A percentile compares a stretch with the other conserved stretches of the same genome.
phyloP scores from a whole-genome alignment of 1,140 invertebrate genomes.

The Dendrolimus kikuchii region DNA sequence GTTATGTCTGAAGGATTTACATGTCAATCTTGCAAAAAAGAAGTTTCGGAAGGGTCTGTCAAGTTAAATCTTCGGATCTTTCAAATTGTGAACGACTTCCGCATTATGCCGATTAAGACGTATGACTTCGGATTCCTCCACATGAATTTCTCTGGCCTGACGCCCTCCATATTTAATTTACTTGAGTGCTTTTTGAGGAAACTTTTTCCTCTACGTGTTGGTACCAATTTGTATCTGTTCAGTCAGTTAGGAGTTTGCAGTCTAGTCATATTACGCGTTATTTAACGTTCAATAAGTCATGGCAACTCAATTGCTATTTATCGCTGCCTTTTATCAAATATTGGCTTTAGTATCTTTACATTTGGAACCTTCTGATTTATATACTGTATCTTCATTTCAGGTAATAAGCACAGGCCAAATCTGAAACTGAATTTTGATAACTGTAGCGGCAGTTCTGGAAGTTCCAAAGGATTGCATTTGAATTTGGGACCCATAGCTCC shows the following conservation, averaged over 20 bases:
- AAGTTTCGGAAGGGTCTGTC: conserved; percentile 48
- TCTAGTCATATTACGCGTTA: conserved; percentile 24
- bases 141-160: conserved; percentile 39
- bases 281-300: conserved; percentile 40
- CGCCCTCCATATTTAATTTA: conserved; percentile 66
- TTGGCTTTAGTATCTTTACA: background rate
- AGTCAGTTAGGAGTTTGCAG: conserved; percentile 41
- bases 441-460: conserved; percentile 51
- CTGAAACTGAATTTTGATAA: conserved; percentile 81
- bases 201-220: conserved; percentile 52
- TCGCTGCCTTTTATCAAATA: conserved; percentile 9
- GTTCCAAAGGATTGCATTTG: conserved; percentile 74
- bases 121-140: conserved; percentile 55
- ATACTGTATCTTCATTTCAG: conserved; percentile 46
- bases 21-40: conserved; percentile 30
- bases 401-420: conserved; percentile 75
- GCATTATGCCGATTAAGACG: conserved; percentile 70
- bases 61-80: conserved; percentile 32
- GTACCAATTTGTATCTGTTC: conserved; percentile 58
- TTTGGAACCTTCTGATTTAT: conserved; percentile 6
- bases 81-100: conserved; percentile 49
- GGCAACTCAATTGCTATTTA: conserved; percentile 19
- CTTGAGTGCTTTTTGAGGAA: conserved; percentile 61
- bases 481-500: conserved; percentile 74
- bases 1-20: conserved; percentile 39